phyloP scores from a whole-genome alignment of 35 echinoderm and acorn worm genomes.

The Ophiothrix spiculata region DNA sequence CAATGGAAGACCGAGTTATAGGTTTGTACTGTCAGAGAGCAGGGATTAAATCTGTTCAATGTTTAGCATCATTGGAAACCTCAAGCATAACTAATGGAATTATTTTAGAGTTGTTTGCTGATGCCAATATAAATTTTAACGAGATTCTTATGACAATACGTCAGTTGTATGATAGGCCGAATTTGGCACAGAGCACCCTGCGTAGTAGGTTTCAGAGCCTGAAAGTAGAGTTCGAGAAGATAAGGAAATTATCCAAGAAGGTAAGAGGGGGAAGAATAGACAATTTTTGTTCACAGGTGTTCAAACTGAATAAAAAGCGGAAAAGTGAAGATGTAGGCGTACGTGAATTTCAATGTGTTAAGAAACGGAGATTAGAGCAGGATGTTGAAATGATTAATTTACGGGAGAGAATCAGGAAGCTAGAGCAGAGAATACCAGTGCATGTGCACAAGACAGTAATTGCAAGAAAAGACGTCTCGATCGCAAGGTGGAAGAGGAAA shows the following conservation, averaged over 20 bases:
- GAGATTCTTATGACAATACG: not conserved
- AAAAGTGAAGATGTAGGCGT: not conserved
- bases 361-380: not conserved
- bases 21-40: not conserved
- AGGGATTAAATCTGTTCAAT: not conserved
- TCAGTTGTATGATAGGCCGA: not conserved
- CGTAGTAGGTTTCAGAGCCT: not conserved
- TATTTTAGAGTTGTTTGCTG: not conserved
- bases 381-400: not conserved
- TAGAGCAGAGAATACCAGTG: not conserved
- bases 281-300: not conserved
- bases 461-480: not conserved
- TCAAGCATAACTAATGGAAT: not conserved
- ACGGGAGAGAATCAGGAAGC: not conserved
- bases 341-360: not conserved
- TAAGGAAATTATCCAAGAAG: not conserved
- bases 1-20: too few species aligned
- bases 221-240: not conserved
- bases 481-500: not conserved
- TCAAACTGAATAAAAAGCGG: too few species aligned
- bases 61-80: not conserved
- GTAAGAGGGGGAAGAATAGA: not conserved
- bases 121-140: not conserved
- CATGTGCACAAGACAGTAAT: not conserved
- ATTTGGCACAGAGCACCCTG: not conserved